Evolutionary conservation across 1,140 invertebrate species (phyloP), one percentile per base, ranked within the genome.

Genomic region (Bursaphelenchus mucronatus): DNA sequence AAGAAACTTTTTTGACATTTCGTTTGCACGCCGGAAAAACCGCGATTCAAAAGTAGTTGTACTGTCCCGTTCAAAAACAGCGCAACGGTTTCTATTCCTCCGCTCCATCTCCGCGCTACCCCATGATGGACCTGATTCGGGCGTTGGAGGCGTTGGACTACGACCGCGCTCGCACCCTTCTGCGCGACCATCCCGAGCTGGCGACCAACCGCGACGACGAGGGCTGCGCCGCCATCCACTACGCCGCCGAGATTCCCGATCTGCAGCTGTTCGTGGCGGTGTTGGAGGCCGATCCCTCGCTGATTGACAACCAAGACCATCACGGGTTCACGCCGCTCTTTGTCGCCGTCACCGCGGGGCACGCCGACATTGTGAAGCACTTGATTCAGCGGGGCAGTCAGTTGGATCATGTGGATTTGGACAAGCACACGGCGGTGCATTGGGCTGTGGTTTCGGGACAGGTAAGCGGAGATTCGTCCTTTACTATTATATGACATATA

Each of bases 351-450:
- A 82, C 83, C 19, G 78, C 77, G 5, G 82, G 82, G 5, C 83
- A 84, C 67, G 57, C 73, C 5, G 73, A 76, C 8, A 57, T 84
- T 40, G 67, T 83, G 2, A 68, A 78, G 43, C 70, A 82, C 40
- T 68, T 84, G 51, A 58, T 84, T 8, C 76, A 83, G 47, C 78
- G 73, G 63, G 82, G 82, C 30, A 92, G 92, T 9, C 89, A 94
- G 76, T 87, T 96, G 50, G 89, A 90, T 80, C 88, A 88, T 44
- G 85, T 89, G 58, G 94, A 97, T 82, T 88, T 90, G 77, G 94
- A 97, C 81, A 88, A 89, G 56, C 94, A 98, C 81, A 93, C 92
- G 2, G 89, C 91, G n/a, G 88, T 95, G 13, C 94, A 98, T 82
- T 98, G 94, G 94, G 94, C 94, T 7, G 67, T 73, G 30, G 71